phyloP scores from a whole-genome alignment of 1,140 invertebrate genomes.

The Euwallacea similis region DNA sequence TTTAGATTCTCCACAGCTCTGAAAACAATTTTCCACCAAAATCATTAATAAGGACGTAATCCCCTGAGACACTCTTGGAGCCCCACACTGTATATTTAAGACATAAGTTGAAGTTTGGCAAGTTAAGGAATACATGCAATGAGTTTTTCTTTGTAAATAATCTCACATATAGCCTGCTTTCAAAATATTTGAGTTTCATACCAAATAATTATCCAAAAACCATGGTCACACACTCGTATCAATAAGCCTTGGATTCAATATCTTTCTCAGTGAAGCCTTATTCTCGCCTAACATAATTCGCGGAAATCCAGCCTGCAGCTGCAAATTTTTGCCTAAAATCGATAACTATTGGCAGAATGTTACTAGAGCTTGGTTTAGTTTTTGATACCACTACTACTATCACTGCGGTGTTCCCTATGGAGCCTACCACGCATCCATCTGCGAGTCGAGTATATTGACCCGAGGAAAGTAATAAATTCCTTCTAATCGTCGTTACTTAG shows the following conservation, averaged over 20 bases:
- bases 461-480: constrained; percentile 66
- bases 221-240: constrained; percentile 89
- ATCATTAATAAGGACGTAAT: too few species aligned
- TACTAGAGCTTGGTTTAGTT: constrained; percentile 60
- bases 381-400: constrained; percentile 89
- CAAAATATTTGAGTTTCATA: constrained; percentile 79
- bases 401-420: constrained; percentile 85
- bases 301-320: constrained; percentile 94
- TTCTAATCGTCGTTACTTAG: constrained; percentile 54
- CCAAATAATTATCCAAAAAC: constrained; percentile 75
- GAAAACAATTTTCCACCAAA: too few species aligned
- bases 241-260: constrained; percentile 88
- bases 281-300: constrained; percentile 91
- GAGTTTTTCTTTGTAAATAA: background rate
- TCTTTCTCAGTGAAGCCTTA: constrained; percentile 86
- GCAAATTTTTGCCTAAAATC: constrained; percentile 95
- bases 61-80: too few species aligned
- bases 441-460: constrained; percentile 87
- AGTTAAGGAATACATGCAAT: too few species aligned
- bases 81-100: too few species aligned
- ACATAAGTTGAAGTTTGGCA: background rate
- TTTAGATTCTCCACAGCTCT: too few species aligned
- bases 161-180: background rate
- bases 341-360: constrained; percentile 86
- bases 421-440: constrained; percentile 80